Base-by-base conservation (phyloP, 2,797 vertebrate species). In the Fringilla coelebs region DNA sequence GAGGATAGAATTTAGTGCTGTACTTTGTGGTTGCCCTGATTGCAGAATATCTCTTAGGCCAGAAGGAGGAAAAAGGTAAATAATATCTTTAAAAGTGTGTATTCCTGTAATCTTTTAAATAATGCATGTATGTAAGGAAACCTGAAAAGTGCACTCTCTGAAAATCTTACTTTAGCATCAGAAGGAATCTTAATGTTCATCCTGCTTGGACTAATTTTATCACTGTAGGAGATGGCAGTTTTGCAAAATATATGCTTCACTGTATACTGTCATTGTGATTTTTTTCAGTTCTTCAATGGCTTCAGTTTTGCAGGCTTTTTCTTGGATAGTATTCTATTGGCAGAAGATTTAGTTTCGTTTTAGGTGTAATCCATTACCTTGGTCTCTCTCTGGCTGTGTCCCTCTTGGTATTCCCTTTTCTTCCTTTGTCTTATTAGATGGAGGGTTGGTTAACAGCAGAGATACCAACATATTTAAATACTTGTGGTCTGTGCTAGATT, bases 241-340 rank as follows among this genome's bases (percentile, higher is more conserved):
- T 90, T 94, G 88, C 84, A 92, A 93, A 95, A 85, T 74, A 38
- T 34, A 65, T 55, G 11, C 34, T 78, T 84, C 49, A 15, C 17
- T 68, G 52, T 93, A 52, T 45, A 96, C 58, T 55, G 40, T 89
- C 60, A 83, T 83, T 73, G 82, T 97, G 97, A 97, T 98, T 98
- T 98, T 98, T 98, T 98, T 98, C 97, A 96, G 97, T 97, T 98
- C 97, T 98, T 98, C 97, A 96, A 22, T 92, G 95, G 97, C 97
- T 97, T 98, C 92, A 94, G 95, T 96, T 86, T 97, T 96, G 94
- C 96, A 96, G 95, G 18, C 11, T 80, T 96, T 97, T 97, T 98
- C 97, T 98, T 98, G 97, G 31, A 96, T 97, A 97, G 89, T 95
- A 95, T 97, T 98, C 96, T 97, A 89, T 96, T 97, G 86, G 81